These are phyloP conservation scores for Bubalus kerabau DNA, from an alignment of 2,113 vertebrate species.

Conservation along the genomic window DNA sequence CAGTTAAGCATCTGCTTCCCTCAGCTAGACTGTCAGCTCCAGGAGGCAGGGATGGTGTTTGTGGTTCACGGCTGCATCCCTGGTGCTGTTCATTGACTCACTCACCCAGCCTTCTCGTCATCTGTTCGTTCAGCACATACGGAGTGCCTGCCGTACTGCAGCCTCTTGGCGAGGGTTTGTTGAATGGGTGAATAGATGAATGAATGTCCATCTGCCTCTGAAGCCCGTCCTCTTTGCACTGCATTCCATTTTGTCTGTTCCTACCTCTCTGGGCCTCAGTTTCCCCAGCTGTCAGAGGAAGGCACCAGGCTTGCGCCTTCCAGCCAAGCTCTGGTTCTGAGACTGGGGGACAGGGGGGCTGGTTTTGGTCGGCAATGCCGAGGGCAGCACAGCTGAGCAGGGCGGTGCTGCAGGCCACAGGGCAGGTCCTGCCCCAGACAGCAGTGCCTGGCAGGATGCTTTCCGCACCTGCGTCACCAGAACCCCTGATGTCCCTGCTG, in stretches of 20 bases:
- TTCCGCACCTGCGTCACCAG: neutral
- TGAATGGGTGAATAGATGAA: neutral
- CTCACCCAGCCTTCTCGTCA: neutral
- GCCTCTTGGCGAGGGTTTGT: neutral
- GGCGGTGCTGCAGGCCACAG: neutral
- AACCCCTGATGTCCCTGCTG: neutral
- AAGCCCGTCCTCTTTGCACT: neutral
- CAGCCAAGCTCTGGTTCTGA: neutral
- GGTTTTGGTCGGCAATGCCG: neutral
- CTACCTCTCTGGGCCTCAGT: neutral
- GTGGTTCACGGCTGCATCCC: neutral
- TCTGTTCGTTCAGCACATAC: neutral
- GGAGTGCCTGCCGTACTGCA: neutral
- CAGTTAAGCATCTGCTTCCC: neutral
- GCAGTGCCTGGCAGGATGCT: neutral
- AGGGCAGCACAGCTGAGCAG: neutral
- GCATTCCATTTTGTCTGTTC: fast-evolving
- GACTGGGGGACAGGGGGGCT: neutral
- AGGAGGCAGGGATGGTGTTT: conserved; percentile 8
- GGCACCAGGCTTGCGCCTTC: neutral
- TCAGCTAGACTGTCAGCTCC: neutral
- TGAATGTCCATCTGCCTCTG: neutral
- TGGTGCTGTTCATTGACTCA: neutral
- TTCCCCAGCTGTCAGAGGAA: neutral
- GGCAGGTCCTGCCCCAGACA: neutral